Evolutionary conservation across 2,888 invertebrate species (phyloP), one percentile per base, ranked within the genome.

Genomic region (Mylabris sibirica): DNA sequence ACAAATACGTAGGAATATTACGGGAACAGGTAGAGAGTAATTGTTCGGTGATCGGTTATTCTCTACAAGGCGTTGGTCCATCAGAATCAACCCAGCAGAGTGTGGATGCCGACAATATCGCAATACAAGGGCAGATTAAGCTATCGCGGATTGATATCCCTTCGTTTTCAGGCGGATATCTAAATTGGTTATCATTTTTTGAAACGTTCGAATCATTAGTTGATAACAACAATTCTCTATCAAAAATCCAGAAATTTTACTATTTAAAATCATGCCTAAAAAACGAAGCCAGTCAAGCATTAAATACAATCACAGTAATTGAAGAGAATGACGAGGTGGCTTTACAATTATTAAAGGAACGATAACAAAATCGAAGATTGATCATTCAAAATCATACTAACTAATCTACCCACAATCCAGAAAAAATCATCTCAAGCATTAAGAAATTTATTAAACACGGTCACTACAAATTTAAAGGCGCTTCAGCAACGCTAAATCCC

Each of bases 251-350:
- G 24, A 69, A 68, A 22, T 70, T 70, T 59, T 67, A 70, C 53
- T 70, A 70, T 30, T 63, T 70, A 30, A 66, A 70, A 6, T 70
- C 70, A 44, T 70, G 63, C 34, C 30, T 70, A 3, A 34, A 59
- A 26, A 64, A 67, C 9, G 67, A 70, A 30, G 70, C 70, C 53
- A 30, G 20, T 22, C 34, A 64, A 22, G 30, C 67, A 26, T 35
- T 70, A 35, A 61, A 70, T 5, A 60, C 60, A 0, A 22, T 70
- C 4, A 63, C 64, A 22, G 62, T 70, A 14, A 53, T 59, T 12
- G 69, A 66, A 60, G 53, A 41, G 0, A 69, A 67, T 60, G 67
- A 69, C 22, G 62, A 64, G 1, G 12, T 59, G 12, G 69, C 69
- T 12, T 24, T 66, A 24, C 22, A 59, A 11, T 49, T 70, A 34